These are phyloP conservation scores for Parelbella ahira DNA, from an alignment of 2,888 invertebrate species.

Conservation along the genomic window DNA sequence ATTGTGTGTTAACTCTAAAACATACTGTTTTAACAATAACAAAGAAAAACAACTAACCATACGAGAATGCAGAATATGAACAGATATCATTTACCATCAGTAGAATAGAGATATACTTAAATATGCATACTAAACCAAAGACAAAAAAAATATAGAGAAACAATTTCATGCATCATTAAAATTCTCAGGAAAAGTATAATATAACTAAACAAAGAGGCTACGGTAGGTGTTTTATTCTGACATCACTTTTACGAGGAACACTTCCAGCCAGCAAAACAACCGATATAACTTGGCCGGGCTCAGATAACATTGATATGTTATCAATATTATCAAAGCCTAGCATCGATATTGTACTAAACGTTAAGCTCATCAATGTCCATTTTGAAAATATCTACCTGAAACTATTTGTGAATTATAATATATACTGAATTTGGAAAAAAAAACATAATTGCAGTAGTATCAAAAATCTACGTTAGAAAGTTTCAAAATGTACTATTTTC, in stretches of 20 bases:
- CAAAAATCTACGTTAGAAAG: too few species aligned
- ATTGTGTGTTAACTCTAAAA: too few species aligned
- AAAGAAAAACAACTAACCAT: too few species aligned
- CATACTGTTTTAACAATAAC: too few species aligned
- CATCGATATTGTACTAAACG: constrained; percentile 34
- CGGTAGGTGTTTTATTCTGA: constrained; percentile 40
- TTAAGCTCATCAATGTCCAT: constrained; percentile 11
- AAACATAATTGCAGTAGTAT: neutral
- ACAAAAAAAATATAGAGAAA: neutral
- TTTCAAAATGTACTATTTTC: too few species aligned
- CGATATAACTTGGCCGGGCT: constrained; percentile 46
- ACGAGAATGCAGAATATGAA: too few species aligned
- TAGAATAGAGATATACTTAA: too few species aligned
- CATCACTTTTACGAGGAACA: constrained; percentile 54
- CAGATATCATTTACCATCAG: too few species aligned
- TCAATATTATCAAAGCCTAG: constrained; percentile 42
- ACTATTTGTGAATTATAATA: too few species aligned
- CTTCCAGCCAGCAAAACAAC: constrained; percentile 37
- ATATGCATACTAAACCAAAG: too few species aligned
- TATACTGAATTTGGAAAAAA: too few species aligned
- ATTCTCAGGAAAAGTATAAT: constrained; percentile 9
- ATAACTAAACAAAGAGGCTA: constrained; percentile 42
- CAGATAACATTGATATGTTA: constrained; percentile 56
- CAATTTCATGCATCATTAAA: constrained; percentile 13
- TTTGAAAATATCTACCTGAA: constrained; percentile 4